Conservation (phyloP, 2,888 invertebrate genomes). For the Lacanobia wlatinum region DNA sequence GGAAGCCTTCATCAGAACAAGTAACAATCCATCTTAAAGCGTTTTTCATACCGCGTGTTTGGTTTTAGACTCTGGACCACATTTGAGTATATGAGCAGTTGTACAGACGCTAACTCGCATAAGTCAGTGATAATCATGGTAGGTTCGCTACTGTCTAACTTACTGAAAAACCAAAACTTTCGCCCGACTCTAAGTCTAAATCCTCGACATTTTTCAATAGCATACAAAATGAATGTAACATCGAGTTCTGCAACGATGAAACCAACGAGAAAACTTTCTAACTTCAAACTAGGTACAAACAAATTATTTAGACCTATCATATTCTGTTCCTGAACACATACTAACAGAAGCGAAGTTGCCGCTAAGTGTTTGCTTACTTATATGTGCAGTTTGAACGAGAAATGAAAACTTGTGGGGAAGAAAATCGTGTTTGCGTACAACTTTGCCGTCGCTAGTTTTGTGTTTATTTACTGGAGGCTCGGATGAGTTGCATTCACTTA, state of each 20-base stretch:
- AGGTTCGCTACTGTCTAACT: not conserved
- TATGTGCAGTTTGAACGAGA: slow-evolving; percentile 35
- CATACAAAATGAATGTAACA: slow-evolving; percentile 4
- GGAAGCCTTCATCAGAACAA: not conserved
- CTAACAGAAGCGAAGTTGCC: slow-evolving; percentile 26
- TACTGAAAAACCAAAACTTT: not conserved
- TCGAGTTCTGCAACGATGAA: not conserved
- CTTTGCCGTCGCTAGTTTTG: slow-evolving; percentile 8
- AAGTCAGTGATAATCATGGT: not conserved
- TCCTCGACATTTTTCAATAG: not conserved
- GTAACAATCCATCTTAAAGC: no score
- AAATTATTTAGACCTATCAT: slow-evolving; percentile 39
- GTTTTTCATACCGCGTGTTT: no score
- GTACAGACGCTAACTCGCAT: not conserved
- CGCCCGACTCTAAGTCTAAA: not conserved
- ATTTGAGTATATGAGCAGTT: not conserved
- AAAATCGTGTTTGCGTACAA: slow-evolving; percentile 15
- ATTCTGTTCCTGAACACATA: slow-evolving; percentile 23
- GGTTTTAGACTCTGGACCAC: no score
- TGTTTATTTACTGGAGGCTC: slow-evolving; percentile 18
- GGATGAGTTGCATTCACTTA: not conserved
- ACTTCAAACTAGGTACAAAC: slow-evolving; percentile 21
- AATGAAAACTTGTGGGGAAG: slow-evolving; percentile 24
- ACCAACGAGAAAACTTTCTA: slow-evolving; percentile 17
- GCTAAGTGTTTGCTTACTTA: slow-evolving; percentile 39